Evolutionary conservation across 2,888 invertebrate species (phyloP), one percentile per base, ranked within the genome.

Genomic region (Tuberolachnus salignus): DNA sequence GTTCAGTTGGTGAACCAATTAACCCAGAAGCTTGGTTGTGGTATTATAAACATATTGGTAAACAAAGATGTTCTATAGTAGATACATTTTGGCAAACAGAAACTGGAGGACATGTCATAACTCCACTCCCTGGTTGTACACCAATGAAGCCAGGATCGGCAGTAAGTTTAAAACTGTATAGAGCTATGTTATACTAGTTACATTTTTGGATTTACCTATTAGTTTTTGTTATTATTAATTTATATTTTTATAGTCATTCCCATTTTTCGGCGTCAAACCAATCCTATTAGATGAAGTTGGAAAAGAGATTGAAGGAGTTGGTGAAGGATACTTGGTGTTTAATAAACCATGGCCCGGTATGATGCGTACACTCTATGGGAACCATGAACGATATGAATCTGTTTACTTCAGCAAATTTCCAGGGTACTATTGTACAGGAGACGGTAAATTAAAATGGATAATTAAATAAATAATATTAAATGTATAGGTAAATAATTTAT

Each of bases 81-180:
- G 99, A 99, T 85, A 99, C 99, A 0, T 99, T 97, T 87, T 99
- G 98, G 98, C 99, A 99, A 87, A 99, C 99, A 0, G 99, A 99
- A 88, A 99, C 98, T 8, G 98, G 98, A 11, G 98, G 98, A 0
- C 98, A 98, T 87, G 94, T 98, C 23, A 89, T 99, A 66, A 97
- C 98, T 51, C 95, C 98, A 49, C 87, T 99, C 71, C 98, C 99
- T 0, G 98, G 97, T 23, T 95, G 95, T 23, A 97, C 95, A 1
- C 94, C 96, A 16, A 94, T 96, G 91, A 99, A 99, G 86, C 98
- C 99, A 1, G 98, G 98, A 81, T 94, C 98, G 80, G 98, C 99
- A 82, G 97, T 97, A 88, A 90, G 91, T 74, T 9, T 63, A n/a
- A 19, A 10, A 59, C 26, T 51, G 4, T 61, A 59, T 9, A 42